Evolutionary conservation across 2,797 vertebrate species (phyloP).

Genomic region (Gymnoscopelus braueri): DNA sequence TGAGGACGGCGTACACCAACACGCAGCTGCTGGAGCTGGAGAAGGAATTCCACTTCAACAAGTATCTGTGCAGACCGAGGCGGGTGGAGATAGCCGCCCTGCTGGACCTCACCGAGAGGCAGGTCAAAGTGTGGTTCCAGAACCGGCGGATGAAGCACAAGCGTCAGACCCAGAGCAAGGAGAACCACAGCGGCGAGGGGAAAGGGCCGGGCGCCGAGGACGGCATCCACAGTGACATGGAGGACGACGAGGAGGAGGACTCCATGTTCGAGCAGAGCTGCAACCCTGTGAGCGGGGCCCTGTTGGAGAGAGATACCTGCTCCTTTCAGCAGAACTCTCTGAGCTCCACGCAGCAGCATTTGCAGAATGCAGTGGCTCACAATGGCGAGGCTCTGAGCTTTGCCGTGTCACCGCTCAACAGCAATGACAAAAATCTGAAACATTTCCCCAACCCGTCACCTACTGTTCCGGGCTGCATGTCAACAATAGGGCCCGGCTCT

Average conservation of each 20-base stretch:
- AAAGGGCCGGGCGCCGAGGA: slow-evolving; percentile 86
- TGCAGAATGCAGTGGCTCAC: slow-evolving; percentile 87
- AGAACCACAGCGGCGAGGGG: slow-evolving; percentile 92
- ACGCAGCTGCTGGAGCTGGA: slow-evolving; percentile 99
- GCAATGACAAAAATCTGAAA: slow-evolving; percentile 99
- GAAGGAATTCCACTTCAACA: slow-evolving; percentile 99
- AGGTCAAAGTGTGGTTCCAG: slow-evolving; percentile 99
- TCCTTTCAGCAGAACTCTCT: slow-evolving; percentile 93
- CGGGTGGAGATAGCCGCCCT: slow-evolving; percentile 97
- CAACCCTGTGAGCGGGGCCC: slow-evolving; percentile 87
- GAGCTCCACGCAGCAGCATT: slow-evolving; percentile 85
- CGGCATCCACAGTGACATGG: slow-evolving; percentile 89
- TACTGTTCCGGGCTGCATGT: slow-evolving; percentile 96
- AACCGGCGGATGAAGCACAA: slow-evolving; percentile 99
- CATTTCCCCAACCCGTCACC: slow-evolving; percentile 98
- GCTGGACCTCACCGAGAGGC: slow-evolving; percentile 96
- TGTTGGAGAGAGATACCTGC: slow-evolving; percentile 95
- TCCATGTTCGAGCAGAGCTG: slow-evolving; percentile 88
- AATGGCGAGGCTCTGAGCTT: slow-evolving; percentile 92
- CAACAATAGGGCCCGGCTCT: slow-evolving; percentile 96
- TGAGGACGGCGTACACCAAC: slow-evolving; percentile 98
- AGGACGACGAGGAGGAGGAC: slow-evolving; percentile 85
- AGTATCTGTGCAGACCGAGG: slow-evolving; percentile 97
- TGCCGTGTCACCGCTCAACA: slow-evolving; percentile 91
- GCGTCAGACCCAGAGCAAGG: slow-evolving; percentile 97